phyloP scores from a whole-genome alignment of 2,797 vertebrate species.

The Poecile montanus region DNA sequence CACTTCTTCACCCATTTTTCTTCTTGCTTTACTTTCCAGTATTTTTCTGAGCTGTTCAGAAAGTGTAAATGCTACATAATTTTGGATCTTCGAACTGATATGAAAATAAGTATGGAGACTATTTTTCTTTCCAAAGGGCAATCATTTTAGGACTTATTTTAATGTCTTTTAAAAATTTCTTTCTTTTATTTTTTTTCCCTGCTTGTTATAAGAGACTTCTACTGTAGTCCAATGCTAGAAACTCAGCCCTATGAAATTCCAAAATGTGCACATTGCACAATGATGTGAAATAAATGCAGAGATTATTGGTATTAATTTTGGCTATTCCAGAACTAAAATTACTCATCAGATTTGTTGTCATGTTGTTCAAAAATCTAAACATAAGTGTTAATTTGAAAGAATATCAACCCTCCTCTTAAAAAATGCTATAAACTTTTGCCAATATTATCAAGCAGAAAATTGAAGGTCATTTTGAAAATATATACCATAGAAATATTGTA shows the following conservation, averaged over 20 bases:
- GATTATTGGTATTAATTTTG: background rate
- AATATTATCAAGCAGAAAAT: background rate
- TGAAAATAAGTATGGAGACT: background rate
- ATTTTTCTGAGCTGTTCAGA: background rate
- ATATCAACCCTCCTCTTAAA: rapidly evolving
- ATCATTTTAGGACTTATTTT: background rate
- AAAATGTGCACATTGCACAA: background rate
- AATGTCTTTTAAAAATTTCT: background rate
- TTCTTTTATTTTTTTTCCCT: rapidly evolving
- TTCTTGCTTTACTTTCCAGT: background rate
- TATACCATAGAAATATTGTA: background rate
- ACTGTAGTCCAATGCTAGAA: background rate
- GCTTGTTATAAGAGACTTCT: background rate
- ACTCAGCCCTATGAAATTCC: background rate
- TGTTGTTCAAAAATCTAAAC: background rate
- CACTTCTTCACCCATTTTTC: background rate
- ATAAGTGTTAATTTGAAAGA: background rate
- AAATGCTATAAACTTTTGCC: background rate
- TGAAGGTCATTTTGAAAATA: background rate
- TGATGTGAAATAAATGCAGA: background rate
- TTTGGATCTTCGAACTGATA: background rate
- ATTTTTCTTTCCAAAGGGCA: background rate
- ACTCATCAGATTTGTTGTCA: background rate
- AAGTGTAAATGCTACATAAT: rapidly evolving
- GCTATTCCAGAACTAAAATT: background rate